Conservation (phyloP, 2,888 invertebrate species). For the Pheosia gnoma region DNA sequence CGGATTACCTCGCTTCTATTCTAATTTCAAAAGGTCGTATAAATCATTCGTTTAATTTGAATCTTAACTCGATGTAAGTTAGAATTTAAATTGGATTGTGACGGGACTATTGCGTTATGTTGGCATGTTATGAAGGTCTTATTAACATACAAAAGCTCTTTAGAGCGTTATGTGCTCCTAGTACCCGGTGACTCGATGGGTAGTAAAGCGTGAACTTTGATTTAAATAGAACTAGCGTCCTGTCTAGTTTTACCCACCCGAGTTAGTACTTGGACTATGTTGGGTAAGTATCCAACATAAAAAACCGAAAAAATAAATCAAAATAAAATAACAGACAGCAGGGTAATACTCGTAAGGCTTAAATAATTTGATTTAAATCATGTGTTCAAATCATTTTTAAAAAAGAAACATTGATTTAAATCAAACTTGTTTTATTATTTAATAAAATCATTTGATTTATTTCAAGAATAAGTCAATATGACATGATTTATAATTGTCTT, state of each 20-base stretch:
- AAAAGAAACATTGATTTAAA: too few relatives aligned
- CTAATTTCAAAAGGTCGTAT: conserved; percentile 33
- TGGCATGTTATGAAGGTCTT: conserved; percentile 45
- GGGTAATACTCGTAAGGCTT: too few relatives aligned
- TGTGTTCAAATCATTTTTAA: too few relatives aligned
- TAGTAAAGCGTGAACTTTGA: conserved; percentile 26
- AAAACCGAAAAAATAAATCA: too few relatives aligned
- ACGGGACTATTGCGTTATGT: conserved; percentile 35
- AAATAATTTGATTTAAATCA: too few relatives aligned
- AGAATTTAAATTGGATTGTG: conserved; percentile 34
- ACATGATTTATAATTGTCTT: too few relatives aligned
- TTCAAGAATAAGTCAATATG: too few relatives aligned
- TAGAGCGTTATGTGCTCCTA: conserved; percentile 37
- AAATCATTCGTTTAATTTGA: conserved; percentile 30
- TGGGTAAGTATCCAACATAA: too few relatives aligned
- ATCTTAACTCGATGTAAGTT: conserved; percentile 30
- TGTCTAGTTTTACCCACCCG: neutral
- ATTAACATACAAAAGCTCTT: conserved; percentile 43
- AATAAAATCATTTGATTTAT: too few relatives aligned
- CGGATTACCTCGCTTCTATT: conserved; percentile 39
- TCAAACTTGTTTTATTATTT: too few relatives aligned
- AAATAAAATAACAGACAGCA: too few relatives aligned
- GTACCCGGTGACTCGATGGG: conserved; percentile 31
- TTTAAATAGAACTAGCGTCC: neutral
- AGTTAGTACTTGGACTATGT: too few relatives aligned